phyloP scores from a whole-genome alignment of 2,888 invertebrate genomes.

The Lepidonotus clava region DNA sequence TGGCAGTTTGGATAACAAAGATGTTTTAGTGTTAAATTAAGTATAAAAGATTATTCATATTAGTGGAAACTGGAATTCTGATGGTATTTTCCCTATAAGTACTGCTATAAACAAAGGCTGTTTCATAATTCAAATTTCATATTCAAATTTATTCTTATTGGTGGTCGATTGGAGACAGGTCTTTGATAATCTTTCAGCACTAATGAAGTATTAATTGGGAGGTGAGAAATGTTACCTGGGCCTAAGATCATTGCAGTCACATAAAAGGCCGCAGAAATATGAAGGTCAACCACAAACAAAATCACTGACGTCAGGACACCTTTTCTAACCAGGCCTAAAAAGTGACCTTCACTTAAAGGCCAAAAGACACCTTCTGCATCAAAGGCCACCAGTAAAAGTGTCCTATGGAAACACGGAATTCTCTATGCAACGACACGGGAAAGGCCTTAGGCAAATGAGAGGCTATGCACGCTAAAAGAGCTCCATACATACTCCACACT shows the following conservation, averaged over 20 bases:
- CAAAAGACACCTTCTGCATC: background rate
- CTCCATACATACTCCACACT: background rate
- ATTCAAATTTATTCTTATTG: too few species aligned
- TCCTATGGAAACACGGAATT: background rate
- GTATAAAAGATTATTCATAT: too few species aligned
- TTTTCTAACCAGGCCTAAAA: background rate
- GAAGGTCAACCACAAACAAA: conserved; percentile 19
- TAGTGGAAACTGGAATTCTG: too few species aligned
- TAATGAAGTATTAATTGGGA: background rate
- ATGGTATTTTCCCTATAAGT: too few species aligned
- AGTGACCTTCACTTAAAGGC: background rate
- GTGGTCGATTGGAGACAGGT: too few species aligned
- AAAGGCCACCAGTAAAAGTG: background rate
- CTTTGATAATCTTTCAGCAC: too few species aligned
- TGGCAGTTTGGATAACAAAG: too few species aligned
- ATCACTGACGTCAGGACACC: conserved; percentile 7
- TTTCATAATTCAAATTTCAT: too few species aligned
- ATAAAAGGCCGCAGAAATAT: conserved; percentile 7
- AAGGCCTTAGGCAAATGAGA: background rate
- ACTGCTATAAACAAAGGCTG: too few species aligned
- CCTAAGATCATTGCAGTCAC: background rate
- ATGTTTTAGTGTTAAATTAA: too few species aligned
- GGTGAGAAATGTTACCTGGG: background rate
- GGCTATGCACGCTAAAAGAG: background rate
- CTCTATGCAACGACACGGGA: background rate